Base-by-base conservation (phyloP, 2,797 vertebrate genomes). In the Helostoma temminkii region DNA sequence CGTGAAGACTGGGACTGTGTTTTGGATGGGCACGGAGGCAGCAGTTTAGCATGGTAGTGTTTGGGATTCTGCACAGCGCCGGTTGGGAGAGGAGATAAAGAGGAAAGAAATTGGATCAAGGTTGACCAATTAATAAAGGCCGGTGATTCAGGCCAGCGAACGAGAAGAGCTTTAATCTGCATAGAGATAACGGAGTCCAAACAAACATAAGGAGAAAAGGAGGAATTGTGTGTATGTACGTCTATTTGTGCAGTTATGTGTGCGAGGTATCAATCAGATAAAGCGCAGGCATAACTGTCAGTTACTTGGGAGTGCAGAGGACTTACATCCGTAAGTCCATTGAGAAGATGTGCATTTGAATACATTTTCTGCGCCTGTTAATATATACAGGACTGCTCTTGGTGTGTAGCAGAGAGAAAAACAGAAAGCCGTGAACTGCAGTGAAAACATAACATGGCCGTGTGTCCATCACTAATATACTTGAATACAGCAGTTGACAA, bases 61-160 rank as follows among this genome's bases (percentile, higher is more conserved):
- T 84, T 70, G 73, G 71, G 73, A 82, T 81, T 83, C 80, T 63
- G 43, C 74, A 72, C 66, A 54, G 77, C 83, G 66, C 63, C 36
- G 36, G 83, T 78, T 73, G 67, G 72, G 74, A 37, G 57, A 54
- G 7, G 73, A 89, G 89, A 91, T 90, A 82, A 91, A 87, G 74
- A 65, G 36, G 26, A 69, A 82, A 64, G 82, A 86, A 92, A 91
- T 89, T 85, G 84, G 88, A 90, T 90, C 78, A 83, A 90, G 82
- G 81, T 78, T 81, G 87, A 81, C 80, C 88, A 91, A 91, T 91
- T 91, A 91, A 88, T 89, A 85, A 87, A 84, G 87, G 73, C 71
- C 53, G 6, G 68, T 45, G 78, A 89, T 68, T 81, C 49, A 45
- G 78, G 71, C 62, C 45, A 15, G 48, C 76, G 60, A 77, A 82